Conservation (phyloP, 2,113 vertebrate species). For the Bostrychus sinensis region DNA sequence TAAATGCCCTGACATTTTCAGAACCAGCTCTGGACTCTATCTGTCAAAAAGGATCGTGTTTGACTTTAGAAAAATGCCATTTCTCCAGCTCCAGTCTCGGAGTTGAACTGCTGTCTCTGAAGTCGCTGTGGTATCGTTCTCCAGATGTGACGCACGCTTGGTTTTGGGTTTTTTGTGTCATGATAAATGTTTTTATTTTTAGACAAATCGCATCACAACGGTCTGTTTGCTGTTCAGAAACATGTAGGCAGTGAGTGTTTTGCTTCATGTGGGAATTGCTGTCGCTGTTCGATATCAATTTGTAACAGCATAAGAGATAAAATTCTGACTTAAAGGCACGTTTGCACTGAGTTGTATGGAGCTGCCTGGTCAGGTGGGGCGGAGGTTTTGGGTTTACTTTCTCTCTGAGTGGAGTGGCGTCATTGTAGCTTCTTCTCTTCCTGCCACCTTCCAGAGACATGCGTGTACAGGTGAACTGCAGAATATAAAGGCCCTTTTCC, state of each 20-base stretch:
- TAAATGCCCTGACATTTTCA: slow-evolving; percentile 2
- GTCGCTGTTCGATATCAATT: background rate
- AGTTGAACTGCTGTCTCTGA: background rate
- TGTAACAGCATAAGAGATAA: no score
- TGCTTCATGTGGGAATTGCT: background rate
- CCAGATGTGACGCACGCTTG: no score
- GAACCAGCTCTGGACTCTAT: slow-evolving; percentile 30
- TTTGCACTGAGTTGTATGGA: no score
- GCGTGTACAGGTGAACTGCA: no score
- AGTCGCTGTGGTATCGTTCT: background rate
- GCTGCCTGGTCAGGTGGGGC: no score
- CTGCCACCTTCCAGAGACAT: no score
- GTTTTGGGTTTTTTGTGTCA: background rate
- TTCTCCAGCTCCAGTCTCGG: no score
- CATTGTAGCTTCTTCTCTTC: no score
- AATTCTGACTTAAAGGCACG: no score
- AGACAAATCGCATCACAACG: background rate
- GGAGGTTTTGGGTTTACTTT: no score
- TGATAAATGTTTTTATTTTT: background rate
- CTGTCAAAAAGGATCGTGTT: slow-evolving; percentile 25
- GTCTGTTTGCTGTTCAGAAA: background rate
- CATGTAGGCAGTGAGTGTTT: background rate
- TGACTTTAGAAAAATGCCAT: background rate
- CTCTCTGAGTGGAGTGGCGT: no score
- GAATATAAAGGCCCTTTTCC: no score